Evolutionary conservation across 1,140 invertebrate genomes (phyloP), one percentile per base, ranked within the genome.

Genomic region (Diabrotica virgifera): DNA sequence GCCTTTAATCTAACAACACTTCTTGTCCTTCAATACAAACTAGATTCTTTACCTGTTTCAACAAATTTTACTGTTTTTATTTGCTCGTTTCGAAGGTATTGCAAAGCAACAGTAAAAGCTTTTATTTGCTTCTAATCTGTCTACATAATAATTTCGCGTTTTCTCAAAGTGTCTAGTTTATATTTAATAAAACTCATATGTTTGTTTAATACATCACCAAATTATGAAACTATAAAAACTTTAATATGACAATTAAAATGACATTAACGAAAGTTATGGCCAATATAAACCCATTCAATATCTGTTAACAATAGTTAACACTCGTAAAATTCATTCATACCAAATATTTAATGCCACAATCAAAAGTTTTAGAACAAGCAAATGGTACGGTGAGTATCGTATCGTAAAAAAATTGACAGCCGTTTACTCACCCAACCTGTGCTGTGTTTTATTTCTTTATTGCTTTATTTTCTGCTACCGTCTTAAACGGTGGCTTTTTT

Each of bases 201-300:
- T 46, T 46, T 46, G n/a, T 10, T 46, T 46, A 46, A 24, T 46
- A 46, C 40, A 46, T 46, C 8, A 46, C 40, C 40, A 46, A 46
- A 46, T 46, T 46, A 46, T 46, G 40, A 46, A 46, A 46, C 40
- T 46, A n/a, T 46, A 46, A 46, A 46, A 46, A 46, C n/a, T 46
- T 46, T 46, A 46, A 46, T 46, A 46, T 46, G 40, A 46, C n/a
- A 46, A 46, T 46, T 46, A 46, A 46, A 46, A 46, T n/a, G 40
- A 46, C 40, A 46, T 46, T 46, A 46, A 46, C 40, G 8, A 46
- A 46, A 46, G n/a, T 46, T 46, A 46, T 46, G 40, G n/a, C 40
- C 40, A 46, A 46, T 46, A 46, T 46, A 46, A 46, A 46, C 40
- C n/a, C 40, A 46, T 46, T 46, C 40, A 46, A 46, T 46, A 46